Conservation (phyloP, 2,113 vertebrate species). For the Brevimyrus niger region DNA sequence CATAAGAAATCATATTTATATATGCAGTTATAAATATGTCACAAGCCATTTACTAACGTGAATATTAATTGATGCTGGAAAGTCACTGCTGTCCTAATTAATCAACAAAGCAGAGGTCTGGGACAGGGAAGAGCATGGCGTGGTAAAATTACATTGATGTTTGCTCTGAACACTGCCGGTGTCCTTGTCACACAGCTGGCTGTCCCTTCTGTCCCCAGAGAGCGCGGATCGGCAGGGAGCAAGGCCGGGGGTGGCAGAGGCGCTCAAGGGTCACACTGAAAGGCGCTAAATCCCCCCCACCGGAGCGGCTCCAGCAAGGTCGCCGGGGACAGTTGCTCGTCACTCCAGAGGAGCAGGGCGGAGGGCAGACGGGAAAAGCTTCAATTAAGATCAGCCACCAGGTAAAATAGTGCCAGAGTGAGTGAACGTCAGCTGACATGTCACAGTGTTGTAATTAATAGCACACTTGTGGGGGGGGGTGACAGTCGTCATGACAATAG, state of each 20-base stretch:
- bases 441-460: slow-evolving; percentile 20
- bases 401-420: slow-evolving; percentile 33
- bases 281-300: slow-evolving; percentile 29
- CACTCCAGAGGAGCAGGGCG: slow-evolving; percentile 28
- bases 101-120: slow-evolving; percentile 5
- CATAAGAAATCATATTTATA: neutral
- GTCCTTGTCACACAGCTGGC: neutral
- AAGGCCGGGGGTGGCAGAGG: neutral
- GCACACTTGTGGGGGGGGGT: neutral
- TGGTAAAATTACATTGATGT: neutral
- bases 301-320: slow-evolving; percentile 40
- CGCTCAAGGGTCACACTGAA: slow-evolving; percentile 47
- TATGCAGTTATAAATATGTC: neutral
- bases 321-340: neutral
- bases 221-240: neutral
- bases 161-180: neutral
- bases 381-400: slow-evolving; percentile 55
- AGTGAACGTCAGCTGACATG: slow-evolving; percentile 3
- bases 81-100: neutral
- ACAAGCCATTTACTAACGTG: neutral
- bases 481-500: slow-evolving; percentile 11
- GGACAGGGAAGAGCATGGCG: neutral
- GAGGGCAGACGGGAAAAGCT: slow-evolving; percentile 35
- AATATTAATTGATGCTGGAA: slow-evolving; percentile 2
- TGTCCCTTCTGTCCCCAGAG: neutral